Conservation (phyloP, 2,888 invertebrate species). For the Anagyrus pseudococci region DNA sequence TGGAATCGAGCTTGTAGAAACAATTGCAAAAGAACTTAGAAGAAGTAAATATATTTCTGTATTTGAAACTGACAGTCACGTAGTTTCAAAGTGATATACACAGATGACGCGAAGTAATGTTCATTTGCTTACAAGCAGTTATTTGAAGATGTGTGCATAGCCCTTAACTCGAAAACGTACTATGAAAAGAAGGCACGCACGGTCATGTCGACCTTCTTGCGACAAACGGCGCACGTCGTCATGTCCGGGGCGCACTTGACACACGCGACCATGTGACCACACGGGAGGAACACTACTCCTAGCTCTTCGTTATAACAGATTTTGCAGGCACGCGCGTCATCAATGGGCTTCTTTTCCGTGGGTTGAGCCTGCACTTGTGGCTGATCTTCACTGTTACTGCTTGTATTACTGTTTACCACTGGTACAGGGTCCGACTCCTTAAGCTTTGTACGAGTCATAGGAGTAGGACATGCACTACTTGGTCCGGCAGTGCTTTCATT, state of each 20-base stretch:
- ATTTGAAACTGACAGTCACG: too few species aligned
- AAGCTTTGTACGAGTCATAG: slow-evolving; percentile 19
- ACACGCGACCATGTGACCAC: slow-evolving; percentile 94
- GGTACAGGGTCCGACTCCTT: background rate
- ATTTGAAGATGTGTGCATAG: too few species aligned
- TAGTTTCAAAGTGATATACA: too few species aligned
- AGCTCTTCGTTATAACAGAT: slow-evolving; percentile 90
- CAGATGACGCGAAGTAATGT: too few species aligned
- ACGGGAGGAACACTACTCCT: slow-evolving; percentile 91
- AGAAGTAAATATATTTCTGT: too few species aligned
- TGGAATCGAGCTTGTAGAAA: too few species aligned
- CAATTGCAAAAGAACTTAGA: too few species aligned
- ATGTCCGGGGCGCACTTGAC: slow-evolving; percentile 88
- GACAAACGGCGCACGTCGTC: slow-evolving; percentile 86
- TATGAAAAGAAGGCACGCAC: slow-evolving; percentile 70
- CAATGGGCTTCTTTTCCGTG: slow-evolving; percentile 40
- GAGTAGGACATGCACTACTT: slow-evolving; percentile 32
- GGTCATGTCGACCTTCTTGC: slow-evolving; percentile 74
- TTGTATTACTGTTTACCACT: slow-evolving; percentile 38
- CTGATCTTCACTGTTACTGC: slow-evolving; percentile 20
- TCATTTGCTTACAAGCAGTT: too few species aligned
- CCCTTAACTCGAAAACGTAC: slow-evolving; percentile 37
- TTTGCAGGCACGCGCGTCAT: slow-evolving; percentile 77
- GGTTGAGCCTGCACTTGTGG: slow-evolving; percentile 33
- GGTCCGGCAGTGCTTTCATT: slow-evolving; percentile 40